These are phyloP conservation scores for Corbicula japonica DNA, from an alignment of 2,888 invertebrate genomes.

Conservation along the genomic window DNA sequence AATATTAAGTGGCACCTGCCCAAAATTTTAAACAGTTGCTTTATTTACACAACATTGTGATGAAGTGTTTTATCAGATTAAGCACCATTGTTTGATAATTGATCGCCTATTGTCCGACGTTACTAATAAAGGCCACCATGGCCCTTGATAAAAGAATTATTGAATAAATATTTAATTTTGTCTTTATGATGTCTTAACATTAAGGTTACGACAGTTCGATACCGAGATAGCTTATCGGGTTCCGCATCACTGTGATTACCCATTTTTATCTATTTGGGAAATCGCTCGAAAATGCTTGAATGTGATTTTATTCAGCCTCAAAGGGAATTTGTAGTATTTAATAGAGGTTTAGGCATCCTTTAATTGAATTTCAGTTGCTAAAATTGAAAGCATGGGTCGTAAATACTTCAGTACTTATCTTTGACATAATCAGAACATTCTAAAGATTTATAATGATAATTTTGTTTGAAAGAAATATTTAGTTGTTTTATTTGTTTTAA, in stretches of 20 bases:
- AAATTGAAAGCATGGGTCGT: conserved; percentile 9
- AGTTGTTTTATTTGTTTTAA: too few relatives aligned
- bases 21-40: background rate
- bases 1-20: conserved; percentile 17
- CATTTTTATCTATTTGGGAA: conserved; percentile 5
- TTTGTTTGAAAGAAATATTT: too few relatives aligned
- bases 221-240: background rate
- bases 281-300: conserved; percentile 19
- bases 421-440: too few relatives aligned
- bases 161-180: conserved; percentile 61
- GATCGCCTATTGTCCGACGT: conserved; percentile 36
- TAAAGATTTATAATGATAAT: too few relatives aligned
- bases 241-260: conserved; percentile 7
- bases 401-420: conserved; percentile 24
- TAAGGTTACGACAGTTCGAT: conserved; percentile 8
- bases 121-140: conserved; percentile 42
- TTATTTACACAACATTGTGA: conserved; percentile 25
- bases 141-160: conserved; percentile 47
- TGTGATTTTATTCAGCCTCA: background rate
- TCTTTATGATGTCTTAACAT: conserved; percentile 36
- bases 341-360: conserved; percentile 5
- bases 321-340: conserved; percentile 16
- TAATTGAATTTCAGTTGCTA: conserved; percentile 29
- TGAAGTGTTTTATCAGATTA: conserved; percentile 36
- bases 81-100: conserved; percentile 35